A percentile compares a stretch with the other conserved stretches of the same genome.
Conservation (phyloP, 2,888 invertebrate genomes). For the Caenorhabditis sp. region DNA sequence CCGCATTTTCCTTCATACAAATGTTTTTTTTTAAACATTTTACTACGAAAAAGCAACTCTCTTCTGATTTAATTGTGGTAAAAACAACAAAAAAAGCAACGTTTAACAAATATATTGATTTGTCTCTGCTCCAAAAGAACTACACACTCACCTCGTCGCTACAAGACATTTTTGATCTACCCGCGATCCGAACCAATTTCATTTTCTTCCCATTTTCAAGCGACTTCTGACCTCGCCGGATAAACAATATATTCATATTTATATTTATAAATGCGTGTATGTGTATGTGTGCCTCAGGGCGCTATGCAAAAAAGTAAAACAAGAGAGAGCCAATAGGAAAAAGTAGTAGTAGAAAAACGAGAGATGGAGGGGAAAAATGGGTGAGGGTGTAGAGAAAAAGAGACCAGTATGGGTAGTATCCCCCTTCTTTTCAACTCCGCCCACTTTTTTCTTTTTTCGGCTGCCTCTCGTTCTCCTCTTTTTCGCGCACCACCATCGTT, state of each 20-base stretch:
- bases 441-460: slow-evolving; percentile 14
- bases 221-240: no score
- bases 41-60: no score
- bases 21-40: no score
- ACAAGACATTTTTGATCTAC: no score
- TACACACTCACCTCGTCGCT: no score
- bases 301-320: slow-evolving; percentile 3
- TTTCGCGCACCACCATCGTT: slow-evolving; percentile 4
- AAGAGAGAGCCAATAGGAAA: neutral
- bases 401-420: neutral
- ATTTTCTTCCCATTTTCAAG: no score
- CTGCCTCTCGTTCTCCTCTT: slow-evolving; percentile 3
- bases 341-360: slow-evolving; percentile 2
- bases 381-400: neutral
- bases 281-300: neutral
- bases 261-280: neutral
- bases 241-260: neutral
- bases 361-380: neutral
- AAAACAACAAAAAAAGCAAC: no score
- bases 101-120: no score
- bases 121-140: no score
- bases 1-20: no score
- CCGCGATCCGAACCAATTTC: no score
- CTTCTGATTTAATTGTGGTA: no score
- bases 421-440: neutral